Conservation (phyloP, 2,113 vertebrate genomes). For the Pitta sordida region DNA sequence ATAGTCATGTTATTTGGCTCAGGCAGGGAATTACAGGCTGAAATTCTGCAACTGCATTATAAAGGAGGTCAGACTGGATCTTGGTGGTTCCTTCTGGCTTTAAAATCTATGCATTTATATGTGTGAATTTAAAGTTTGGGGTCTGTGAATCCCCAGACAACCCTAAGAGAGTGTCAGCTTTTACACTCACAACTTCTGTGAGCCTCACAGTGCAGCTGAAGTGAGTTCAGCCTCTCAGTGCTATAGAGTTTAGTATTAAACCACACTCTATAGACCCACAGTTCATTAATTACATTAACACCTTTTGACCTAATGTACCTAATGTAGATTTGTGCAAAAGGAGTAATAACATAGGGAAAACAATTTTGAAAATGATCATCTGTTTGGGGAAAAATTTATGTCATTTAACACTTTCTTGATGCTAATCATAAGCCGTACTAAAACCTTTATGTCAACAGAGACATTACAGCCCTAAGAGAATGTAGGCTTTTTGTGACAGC, state of each 20-base stretch:
- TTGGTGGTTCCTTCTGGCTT: constrained; percentile 35
- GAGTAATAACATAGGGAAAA: not conserved
- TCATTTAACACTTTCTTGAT: not conserved
- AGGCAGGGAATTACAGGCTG: not conserved
- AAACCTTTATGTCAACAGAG: not conserved
- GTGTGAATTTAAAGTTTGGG: constrained; percentile 15
- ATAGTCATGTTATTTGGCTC: constrained; percentile 30
- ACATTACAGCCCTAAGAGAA: not conserved
- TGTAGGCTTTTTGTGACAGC: not conserved
- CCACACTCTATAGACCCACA: not conserved
- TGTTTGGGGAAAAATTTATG: not conserved
- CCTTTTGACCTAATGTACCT: not conserved
- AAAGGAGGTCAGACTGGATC: not conserved
- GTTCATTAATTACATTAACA: not conserved
- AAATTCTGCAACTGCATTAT: not conserved
- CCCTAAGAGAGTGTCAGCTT: not conserved
- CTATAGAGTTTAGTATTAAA: not conserved
- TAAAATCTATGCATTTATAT: constrained; percentile 52
- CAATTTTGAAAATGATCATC: not conserved
- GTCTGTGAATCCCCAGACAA: not conserved
- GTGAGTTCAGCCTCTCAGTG: not conserved
- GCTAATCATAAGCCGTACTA: not conserved
- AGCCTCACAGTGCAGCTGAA: not conserved
- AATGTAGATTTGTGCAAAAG: not conserved
- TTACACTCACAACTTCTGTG: not conserved